These are phyloP conservation scores for Saxicola maurus DNA, from an alignment of 2,797 vertebrate genomes.

Conservation along the genomic window DNA sequence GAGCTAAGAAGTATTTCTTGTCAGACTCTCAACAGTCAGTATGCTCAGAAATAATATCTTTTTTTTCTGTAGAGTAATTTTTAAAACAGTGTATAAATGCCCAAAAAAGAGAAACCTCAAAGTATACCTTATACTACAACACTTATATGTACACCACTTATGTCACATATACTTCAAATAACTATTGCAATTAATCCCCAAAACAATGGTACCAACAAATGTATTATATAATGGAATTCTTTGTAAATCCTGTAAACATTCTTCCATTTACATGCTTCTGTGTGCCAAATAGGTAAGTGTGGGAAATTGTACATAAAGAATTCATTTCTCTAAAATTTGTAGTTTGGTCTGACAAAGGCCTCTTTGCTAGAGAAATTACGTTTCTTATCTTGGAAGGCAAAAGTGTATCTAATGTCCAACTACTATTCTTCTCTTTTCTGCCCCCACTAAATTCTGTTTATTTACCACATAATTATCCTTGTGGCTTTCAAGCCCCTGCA, in stretches of 20 bases:
- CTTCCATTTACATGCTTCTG: background rate
- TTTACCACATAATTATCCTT: background rate
- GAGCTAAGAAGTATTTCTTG: background rate
- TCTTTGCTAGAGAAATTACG: background rate
- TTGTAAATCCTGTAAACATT: background rate
- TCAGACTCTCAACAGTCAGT: background rate
- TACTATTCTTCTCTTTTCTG: background rate
- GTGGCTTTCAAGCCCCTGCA: background rate
- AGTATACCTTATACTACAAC: background rate
- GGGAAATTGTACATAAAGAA: background rate
- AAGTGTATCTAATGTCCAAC: background rate
- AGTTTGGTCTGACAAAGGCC: background rate
- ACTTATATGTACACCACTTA: background rate
- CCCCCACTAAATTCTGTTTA: background rate
- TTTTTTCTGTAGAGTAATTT: background rate
- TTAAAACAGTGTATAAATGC: background rate
- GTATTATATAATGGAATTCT: background rate
- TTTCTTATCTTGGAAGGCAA: background rate
- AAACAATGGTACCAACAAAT: background rate
- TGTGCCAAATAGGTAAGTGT: background rate
- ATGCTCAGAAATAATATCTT: background rate
- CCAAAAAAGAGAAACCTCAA: background rate
- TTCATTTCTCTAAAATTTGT: background rate
- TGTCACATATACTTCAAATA: background rate
- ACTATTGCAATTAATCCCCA: background rate